Evolutionary conservation across 2,797 vertebrate genomes (phyloP).

Genomic region (Malurus leucopterus): DNA sequence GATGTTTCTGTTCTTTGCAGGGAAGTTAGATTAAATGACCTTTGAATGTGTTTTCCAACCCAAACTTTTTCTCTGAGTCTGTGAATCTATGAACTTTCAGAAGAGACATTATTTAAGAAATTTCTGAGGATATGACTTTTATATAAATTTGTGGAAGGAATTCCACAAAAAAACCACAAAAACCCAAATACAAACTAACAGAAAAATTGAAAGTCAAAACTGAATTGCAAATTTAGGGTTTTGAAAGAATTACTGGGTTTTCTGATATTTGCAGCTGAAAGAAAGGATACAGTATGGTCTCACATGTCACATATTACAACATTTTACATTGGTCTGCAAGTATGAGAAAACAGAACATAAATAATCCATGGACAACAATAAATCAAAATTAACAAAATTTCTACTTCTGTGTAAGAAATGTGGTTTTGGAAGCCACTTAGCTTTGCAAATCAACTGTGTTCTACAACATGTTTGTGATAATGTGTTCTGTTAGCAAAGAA

Average conservation of each 20-base stretch:
- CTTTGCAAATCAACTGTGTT: conserved; percentile 23
- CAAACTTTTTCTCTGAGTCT: not conserved
- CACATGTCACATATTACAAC: not conserved
- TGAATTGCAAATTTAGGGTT: not conserved
- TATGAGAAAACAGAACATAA: not conserved
- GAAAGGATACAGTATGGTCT: not conserved
- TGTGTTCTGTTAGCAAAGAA: conserved; percentile 13
- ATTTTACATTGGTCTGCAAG: not conserved
- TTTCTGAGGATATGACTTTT: not conserved
- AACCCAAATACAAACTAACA: not conserved
- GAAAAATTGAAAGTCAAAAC: not conserved
- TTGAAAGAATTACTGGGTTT: not conserved
- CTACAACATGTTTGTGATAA: not conserved
- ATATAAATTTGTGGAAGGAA: not conserved
- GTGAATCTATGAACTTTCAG: not conserved
- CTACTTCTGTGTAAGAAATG: not conserved
- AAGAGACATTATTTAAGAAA: not conserved
- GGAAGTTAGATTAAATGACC: not conserved
- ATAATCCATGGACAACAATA: not conserved
- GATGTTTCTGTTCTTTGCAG: not conserved
- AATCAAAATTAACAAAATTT: not conserved
- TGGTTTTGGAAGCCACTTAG: not conserved
- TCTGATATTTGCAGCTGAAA: not conserved
- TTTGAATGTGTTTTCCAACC: not conserved
- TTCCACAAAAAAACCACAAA: not conserved